A percentile compares a stretch with the other conserved stretches of the same genome.
These are phyloP conservation scores for Macropodus opercularis DNA, from an alignment of 2,797 vertebrate genomes.

Conservation along the genomic window DNA sequence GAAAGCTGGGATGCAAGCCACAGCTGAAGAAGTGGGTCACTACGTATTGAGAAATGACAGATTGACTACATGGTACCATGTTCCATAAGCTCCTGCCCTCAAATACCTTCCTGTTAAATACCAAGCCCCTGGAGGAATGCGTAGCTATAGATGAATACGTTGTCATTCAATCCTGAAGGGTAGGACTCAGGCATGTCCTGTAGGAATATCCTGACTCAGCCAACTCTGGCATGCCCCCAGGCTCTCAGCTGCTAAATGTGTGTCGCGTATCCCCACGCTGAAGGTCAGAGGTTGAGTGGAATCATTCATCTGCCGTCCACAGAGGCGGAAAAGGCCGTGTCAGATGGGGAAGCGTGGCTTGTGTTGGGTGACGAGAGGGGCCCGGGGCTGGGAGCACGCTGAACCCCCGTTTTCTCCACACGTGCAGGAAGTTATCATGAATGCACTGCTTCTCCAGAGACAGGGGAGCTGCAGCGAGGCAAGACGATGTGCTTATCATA, in stretches of 20 bases:
- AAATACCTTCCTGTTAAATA: slow-evolving; percentile 50
- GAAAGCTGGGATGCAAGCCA: slow-evolving; percentile 23
- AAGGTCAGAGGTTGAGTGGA: slow-evolving; percentile 72
- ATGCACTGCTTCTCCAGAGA: slow-evolving; percentile 26
- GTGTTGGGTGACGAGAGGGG: slow-evolving; percentile 19
- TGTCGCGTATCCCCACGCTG: slow-evolving; percentile 62
- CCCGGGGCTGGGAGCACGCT: slow-evolving; percentile 21
- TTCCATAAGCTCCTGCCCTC: slow-evolving; percentile 40
- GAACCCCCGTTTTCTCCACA: slow-evolving; percentile 42
- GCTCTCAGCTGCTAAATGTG: slow-evolving; percentile 72
- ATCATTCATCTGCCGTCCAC: slow-evolving; percentile 57
- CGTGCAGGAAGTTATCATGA: slow-evolving; percentile 50
- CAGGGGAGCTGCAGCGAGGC: not conserved
- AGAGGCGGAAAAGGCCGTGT: slow-evolving; percentile 40
- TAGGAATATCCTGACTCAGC: slow-evolving; percentile 73
- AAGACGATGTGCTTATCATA: slow-evolving; percentile 10
- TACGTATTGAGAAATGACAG: slow-evolving; percentile 23
- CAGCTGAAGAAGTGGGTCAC: slow-evolving; percentile 55
- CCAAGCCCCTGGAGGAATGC: slow-evolving; percentile 55
- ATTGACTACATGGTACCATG: slow-evolving; percentile 12
- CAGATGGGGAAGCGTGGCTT: slow-evolving; percentile 48
- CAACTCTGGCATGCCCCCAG: slow-evolving; percentile 53
- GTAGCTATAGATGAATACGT: slow-evolving; percentile 55
- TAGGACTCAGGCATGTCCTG: slow-evolving; percentile 61
- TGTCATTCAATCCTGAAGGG: slow-evolving; percentile 61